Evolutionary conservation across 2,797 vertebrate genomes (phyloP).

Genomic region (Distichodus sexfasciatus): DNA sequence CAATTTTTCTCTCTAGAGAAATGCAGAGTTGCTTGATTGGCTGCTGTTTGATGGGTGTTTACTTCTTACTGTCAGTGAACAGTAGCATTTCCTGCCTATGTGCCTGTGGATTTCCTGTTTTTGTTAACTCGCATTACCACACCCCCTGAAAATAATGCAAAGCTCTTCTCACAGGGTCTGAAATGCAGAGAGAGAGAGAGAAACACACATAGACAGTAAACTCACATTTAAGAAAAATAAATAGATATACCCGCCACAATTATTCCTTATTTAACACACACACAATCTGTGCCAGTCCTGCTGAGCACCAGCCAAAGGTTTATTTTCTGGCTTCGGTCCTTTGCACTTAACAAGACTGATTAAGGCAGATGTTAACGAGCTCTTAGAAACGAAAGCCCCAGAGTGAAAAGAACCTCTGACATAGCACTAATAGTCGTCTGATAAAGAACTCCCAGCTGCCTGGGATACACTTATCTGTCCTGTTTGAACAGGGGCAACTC

Average conservation of each 20-base stretch:
- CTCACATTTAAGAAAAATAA: too few species aligned
- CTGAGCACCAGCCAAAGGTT: conserved; percentile 11
- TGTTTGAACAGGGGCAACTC: conserved; percentile 45
- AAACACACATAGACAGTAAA: background rate
- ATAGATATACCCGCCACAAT: too few species aligned
- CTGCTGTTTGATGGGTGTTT: conserved; percentile 52
- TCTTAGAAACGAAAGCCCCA: conserved; percentile 39
- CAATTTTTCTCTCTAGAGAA: conserved; percentile 26
- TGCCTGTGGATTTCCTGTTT: conserved; percentile 73
- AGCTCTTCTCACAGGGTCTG: conserved; percentile 27
- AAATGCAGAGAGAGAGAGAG: background rate
- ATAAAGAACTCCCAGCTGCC: conserved; percentile 41
- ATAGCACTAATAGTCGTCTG: conserved; percentile 46
- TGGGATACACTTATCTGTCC: conserved; percentile 54
- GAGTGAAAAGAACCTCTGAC: conserved; percentile 47
- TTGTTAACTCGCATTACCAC: conserved; percentile 56
- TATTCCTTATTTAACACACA: too few species aligned
- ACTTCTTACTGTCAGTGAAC: conserved; percentile 57
- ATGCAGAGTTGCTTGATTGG: conserved; percentile 3
- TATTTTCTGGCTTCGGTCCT: conserved; percentile 31
- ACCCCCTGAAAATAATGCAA: conserved; percentile 57
- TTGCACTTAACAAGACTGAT: conserved; percentile 30
- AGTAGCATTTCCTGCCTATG: conserved; percentile 72
- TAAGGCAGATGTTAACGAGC: conserved; percentile 54
- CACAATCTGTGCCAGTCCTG: background rate